Evolutionary conservation across 2,888 invertebrate genomes (phyloP), one percentile per base, ranked within the genome.

Genomic region (Phymatocera aterrima): DNA sequence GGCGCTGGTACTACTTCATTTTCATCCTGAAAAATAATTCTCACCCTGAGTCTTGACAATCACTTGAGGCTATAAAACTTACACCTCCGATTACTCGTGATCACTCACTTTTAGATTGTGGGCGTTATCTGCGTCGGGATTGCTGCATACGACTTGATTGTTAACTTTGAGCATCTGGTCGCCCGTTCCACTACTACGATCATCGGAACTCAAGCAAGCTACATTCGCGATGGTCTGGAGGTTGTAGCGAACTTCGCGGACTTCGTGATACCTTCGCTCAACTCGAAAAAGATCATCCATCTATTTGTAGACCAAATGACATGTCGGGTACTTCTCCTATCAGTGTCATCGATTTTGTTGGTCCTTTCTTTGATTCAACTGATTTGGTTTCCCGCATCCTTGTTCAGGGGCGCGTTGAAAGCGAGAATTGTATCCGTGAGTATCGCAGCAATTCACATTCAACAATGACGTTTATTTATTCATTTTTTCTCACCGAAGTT

Each of bases 71-170:
- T n/a, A n/a, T n/a, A 40, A 40, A 40, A 40, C 40, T 40, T 40
- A 40, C n/a, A n/a, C n/a, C n/a, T n/a, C n/a, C n/a, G n/a, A n/a
- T n/a, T n/a, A 43, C 43, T 43, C 8, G 3, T 54, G 18, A 8
- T 54, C 21, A 18, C 15, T 65, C 43, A 12, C 2, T 65, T 43
- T 24, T 15, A 65, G 65, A 24, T 40, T 10, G 12, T 43, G n/a
- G 65, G 65, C 43, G 21, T 24, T 21, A 24, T 21, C 24, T 65
- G 65, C 40, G 40, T 65, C 43, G 65, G 43, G 43, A 65, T 65
- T 24, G 43, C 65, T 5, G 24, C n/a, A 1, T 15, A 43, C 21
- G 65, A 65, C 28, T 4, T 65, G 43, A 43, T 31, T 21, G 3
- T 12, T 1, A 65, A 65, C 24, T 65, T 65, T 43, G 3, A 21